Conservation (phyloP, 2,888 invertebrate species). For the Proisotoma minuta region DNA sequence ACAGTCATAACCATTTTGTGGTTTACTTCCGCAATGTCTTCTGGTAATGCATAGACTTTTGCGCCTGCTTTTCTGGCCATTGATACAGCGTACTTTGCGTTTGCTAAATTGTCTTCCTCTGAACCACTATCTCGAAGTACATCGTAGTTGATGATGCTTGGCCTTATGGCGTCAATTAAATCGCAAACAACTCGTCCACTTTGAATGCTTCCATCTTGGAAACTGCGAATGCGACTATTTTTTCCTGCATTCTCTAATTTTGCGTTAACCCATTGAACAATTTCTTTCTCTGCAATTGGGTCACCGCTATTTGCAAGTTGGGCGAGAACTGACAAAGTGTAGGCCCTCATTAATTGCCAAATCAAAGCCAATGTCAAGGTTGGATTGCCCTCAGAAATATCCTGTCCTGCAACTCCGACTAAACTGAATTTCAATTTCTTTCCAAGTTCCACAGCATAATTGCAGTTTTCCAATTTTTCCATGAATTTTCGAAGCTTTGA, state of each 20-base stretch:
- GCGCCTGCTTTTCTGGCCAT: slow-evolving; percentile 97
- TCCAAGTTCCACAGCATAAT: slow-evolving; percentile 94
- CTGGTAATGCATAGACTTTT: slow-evolving; percentile 93
- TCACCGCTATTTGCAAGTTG: slow-evolving; percentile 76
- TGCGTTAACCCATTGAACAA: slow-evolving; percentile 94
- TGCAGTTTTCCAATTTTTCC: slow-evolving; percentile 97
- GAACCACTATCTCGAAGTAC: slow-evolving; percentile 73
- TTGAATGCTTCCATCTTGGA: slow-evolving; percentile 77
- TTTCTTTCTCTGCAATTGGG: slow-evolving; percentile 90
- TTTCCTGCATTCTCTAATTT: slow-evolving; percentile 61
- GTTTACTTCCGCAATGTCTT: slow-evolving; percentile 96
- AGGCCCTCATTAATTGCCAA: slow-evolving; percentile 99
- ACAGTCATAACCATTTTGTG: slow-evolving; percentile 99
- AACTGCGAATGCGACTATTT: slow-evolving; percentile 50
- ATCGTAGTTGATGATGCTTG: slow-evolving; percentile 90
- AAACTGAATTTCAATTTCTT: slow-evolving; percentile 89
- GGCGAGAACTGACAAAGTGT: slow-evolving; percentile 88
- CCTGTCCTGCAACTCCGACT: slow-evolving; percentile 95
- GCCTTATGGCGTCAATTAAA: slow-evolving; percentile 92
- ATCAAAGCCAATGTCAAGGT: slow-evolving; percentile 73
- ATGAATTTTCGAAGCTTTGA: slow-evolving; percentile 89
- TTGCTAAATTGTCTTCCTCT: slow-evolving; percentile 82
- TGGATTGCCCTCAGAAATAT: slow-evolving; percentile 88
- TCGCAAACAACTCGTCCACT: slow-evolving; percentile 88
- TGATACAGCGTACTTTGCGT: slow-evolving; percentile 99